Base-by-base conservation (phyloP, 2,113 vertebrate species). In the Terrapene triunguis region DNA sequence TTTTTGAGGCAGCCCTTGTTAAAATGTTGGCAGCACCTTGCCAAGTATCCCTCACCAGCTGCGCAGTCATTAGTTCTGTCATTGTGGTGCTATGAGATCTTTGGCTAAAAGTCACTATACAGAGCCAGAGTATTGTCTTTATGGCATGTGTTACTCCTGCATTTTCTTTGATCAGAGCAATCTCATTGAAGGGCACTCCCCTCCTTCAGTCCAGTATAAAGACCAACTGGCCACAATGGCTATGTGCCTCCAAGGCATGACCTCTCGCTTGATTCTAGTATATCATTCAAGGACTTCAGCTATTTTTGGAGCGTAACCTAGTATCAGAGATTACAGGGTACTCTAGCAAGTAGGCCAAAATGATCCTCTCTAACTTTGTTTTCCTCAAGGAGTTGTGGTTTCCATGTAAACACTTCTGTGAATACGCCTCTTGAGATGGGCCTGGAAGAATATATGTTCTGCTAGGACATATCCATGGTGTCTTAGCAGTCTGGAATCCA, bases 401-500 rank as follows among this genome's bases (percentile, higher is more conserved):
- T 98, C 97, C 82, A 97, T 2, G 19, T 96, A 96, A 97, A 97
- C 92, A 96, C 82, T 96, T 95, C 69, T 53, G 17, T 2, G 21
- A 94, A 9, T 80, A 57, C 82, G 54, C 25, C 90, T 86, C 90
- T 93, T 93, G 94, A 91, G 95, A 93, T 62, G 19, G 38, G 29
- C 32, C 89, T 97, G 89, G 80, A 92, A 95, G 89, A 93, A 94
- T 86, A 53, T 91, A 96, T 89, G n/a, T 93, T 92, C 93, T 96
- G 90, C 95, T 81, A 90, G 84, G 82, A 85, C 57, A 4, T 82
- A 95, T 51, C 53, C 21, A 82, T 51, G 76, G 65, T 94, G 94
- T 96, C 93, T 97, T 59, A 90, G 89, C 80, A 92, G 91, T 91
- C 94, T 92, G 92, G 85, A 93, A 97, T 94, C 96, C 94, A 83